phyloP scores from a whole-genome alignment of 2,888 invertebrate genomes.

The Clanis bilineata region DNA sequence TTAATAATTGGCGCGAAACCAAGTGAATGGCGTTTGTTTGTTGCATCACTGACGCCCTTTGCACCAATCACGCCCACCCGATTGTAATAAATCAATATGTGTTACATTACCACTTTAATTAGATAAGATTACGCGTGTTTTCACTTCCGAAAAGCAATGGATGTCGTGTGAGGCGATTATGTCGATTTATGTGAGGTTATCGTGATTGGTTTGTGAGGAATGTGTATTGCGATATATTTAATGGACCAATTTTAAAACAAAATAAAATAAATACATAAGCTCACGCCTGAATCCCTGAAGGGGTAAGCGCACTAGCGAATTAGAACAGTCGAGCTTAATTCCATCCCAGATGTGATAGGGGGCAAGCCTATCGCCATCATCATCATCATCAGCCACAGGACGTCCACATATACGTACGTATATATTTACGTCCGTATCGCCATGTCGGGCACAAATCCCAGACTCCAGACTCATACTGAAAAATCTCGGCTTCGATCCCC shows the following conservation, averaged over 20 bases:
- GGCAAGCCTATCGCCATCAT: no score
- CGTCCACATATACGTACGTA: no score
- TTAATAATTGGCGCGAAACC: conserved; percentile 15
- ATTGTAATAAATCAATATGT: conserved; percentile 27
- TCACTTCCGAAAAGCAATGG: conserved; percentile 23
- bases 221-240: not conserved
- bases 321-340: no score
- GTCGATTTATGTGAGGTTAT: conserved; percentile 22
- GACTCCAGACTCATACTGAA: no score
- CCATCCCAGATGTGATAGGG: no score
- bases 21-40: conserved; percentile 21
- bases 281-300: no score
- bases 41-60: conserved; percentile 47
- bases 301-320: no score
- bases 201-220: not conserved
- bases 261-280: not conserved
- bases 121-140: conserved; percentile 16
- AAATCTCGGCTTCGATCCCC: no score
- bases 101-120: conserved; percentile 32
- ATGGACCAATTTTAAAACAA: not conserved
- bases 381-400: no score
- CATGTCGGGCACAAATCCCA: no score
- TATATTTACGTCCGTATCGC: no score
- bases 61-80: conserved; percentile 53
- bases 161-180: conserved; percentile 9